Percentiles rank a stretch among this genome's conserved stretches.
These are phyloP conservation scores for Drosophila fungiperda DNA, from an alignment of 2,888 invertebrate species.

Conservation along the genomic window DNA sequence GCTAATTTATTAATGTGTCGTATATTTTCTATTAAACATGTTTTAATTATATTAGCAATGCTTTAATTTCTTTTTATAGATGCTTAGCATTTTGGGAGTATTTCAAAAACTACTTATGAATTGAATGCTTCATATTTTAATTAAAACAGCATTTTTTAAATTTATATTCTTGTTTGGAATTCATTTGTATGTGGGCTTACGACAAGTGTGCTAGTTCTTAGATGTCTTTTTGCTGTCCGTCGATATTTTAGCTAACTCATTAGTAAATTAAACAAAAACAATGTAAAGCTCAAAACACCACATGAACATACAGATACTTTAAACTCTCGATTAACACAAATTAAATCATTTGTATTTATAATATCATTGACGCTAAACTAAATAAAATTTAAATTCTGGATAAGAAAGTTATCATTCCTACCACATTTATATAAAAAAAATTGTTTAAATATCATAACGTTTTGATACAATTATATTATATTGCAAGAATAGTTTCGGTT, in stretches of 20 bases:
- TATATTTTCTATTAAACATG: conserved; percentile 12
- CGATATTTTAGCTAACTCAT: conserved; percentile 42
- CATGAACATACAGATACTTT: conserved; percentile 1
- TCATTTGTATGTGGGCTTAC: neutral
- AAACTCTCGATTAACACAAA: neutral
- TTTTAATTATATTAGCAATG: conserved; percentile 32
- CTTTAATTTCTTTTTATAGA: conserved; percentile 10
- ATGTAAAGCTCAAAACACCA: conserved; percentile 10
- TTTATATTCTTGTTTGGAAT: conserved; percentile 5
- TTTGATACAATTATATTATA: conserved; percentile 37
- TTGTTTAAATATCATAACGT: conserved; percentile 22
- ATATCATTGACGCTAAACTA: conserved; percentile 1
- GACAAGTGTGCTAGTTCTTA: neutral
- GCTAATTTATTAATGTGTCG: conserved; percentile 18
- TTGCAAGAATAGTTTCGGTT: conserved; percentile 14
- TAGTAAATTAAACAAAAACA: conserved; percentile 23
- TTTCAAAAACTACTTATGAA: conserved; percentile 39
- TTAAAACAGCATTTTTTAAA: conserved; percentile 8
- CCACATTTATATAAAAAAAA: conserved; percentile 26
- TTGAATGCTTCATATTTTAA: conserved; percentile 16
- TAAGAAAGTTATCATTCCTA: neutral
- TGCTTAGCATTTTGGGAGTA: conserved; percentile 9
- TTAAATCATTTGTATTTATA: conserved; percentile 9
- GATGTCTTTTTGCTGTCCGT: conserved; percentile 28
- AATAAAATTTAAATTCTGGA: conserved; percentile 2